These are phyloP conservation scores for Empidonax traillii DNA, from an alignment of 2,113 vertebrate species.

Conservation along the genomic window DNA sequence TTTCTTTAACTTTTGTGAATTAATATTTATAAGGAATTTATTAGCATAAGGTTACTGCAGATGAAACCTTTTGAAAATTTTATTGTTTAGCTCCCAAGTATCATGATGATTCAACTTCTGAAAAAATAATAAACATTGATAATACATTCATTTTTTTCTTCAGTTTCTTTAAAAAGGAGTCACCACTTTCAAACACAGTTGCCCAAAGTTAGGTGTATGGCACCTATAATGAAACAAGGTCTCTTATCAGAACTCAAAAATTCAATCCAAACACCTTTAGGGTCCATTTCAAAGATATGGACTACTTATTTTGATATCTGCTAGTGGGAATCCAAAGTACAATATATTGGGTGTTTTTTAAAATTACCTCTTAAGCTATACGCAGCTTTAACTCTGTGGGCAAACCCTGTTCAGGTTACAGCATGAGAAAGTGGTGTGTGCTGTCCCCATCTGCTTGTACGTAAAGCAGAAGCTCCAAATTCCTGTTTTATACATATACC, in stretches of 20 bases:
- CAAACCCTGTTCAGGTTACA: neutral
- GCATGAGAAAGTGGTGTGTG: accelerated
- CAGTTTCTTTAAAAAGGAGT: neutral
- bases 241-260: neutral
- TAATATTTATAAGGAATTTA: conserved; percentile 13
- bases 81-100: neutral
- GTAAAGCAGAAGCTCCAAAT: neutral
- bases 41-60: neutral
- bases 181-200: neutral
- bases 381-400: too few relatives aligned
- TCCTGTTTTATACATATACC: neutral
- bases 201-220: accelerated
- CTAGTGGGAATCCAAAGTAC: neutral
- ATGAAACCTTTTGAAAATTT: neutral
- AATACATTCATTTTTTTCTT: neutral
- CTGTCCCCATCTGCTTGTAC: neutral
- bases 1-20: neutral
- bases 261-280: neutral
- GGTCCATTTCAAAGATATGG: neutral
- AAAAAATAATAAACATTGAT: neutral
- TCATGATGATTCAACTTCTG: neutral
- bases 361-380: neutral
- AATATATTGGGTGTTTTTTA: neutral
- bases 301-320: neutral
- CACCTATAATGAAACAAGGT: neutral